Evolutionary conservation across 2,113 vertebrate genomes (phyloP).

Genomic region (Barbus barbus): DNA sequence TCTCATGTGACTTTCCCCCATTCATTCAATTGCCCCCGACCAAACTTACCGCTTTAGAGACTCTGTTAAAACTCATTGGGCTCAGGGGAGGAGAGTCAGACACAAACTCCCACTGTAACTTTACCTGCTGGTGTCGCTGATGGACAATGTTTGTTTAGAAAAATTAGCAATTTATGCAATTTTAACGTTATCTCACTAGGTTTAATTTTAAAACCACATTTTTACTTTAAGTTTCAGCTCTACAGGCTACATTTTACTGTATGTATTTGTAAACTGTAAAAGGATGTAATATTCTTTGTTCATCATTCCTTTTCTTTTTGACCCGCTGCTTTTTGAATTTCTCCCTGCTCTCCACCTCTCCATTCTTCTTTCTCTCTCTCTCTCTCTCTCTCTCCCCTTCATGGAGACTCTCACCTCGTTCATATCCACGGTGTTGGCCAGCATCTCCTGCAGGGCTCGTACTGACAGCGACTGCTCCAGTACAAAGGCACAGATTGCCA

Average conservation of each 20-base stretch:
- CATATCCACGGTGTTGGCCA: conserved; percentile 87
- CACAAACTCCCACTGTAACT: too few species aligned
- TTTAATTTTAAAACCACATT: background rate
- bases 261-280: background rate
- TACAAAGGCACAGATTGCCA: conserved; percentile 86
- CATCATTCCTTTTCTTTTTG: background rate
- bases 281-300: background rate
- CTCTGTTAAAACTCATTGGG: too few species aligned
- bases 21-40: too few species aligned
- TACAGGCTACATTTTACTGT: background rate
- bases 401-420: conserved; percentile 70
- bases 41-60: too few species aligned
- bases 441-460: conserved; percentile 87
- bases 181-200: too few species aligned
- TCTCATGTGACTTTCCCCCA: too few species aligned
- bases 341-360: conserved; percentile 1
- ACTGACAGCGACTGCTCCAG: conserved; percentile 92
- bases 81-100: too few species aligned
- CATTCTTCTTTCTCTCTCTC: background rate
- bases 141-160: too few species aligned
- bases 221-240: background rate
- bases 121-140: too few species aligned
- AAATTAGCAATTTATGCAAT: too few species aligned
- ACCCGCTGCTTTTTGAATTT: background rate
- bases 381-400: background rate